Conservation (phyloP, 2,797 vertebrate genomes). For the Toxotes lorentzi region DNA sequence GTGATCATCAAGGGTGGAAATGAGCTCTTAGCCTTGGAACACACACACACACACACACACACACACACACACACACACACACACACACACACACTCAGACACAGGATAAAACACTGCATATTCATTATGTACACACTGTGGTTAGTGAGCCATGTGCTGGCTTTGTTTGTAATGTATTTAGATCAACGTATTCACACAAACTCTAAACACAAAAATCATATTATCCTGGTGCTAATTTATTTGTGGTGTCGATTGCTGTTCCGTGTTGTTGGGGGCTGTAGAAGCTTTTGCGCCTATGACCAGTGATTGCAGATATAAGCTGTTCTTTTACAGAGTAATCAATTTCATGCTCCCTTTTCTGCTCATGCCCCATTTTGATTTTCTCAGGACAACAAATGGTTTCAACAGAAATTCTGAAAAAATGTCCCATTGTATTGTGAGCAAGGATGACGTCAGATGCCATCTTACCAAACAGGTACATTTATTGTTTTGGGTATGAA, state of each 20-base stretch:
- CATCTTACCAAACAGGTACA: constrained; percentile 27
- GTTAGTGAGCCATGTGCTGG: constrained; percentile 60
- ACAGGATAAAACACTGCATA: constrained; percentile 44
- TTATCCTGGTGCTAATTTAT: constrained; percentile 59
- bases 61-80: constrained; percentile 36
- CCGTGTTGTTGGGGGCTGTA: constrained; percentile 20
- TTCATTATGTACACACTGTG: constrained; percentile 72
- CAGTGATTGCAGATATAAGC: constrained; percentile 61
- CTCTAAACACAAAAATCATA: constrained; percentile 42
- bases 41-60: constrained; percentile 35
- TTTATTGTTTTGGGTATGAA: constrained; percentile 30
- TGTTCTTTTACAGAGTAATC: constrained; percentile 64
- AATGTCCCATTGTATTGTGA: constrained; percentile 16
- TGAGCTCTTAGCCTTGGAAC: constrained; percentile 78
- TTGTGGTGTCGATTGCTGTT: constrained; percentile 31
- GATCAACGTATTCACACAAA: constrained; percentile 54
- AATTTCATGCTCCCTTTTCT: constrained; percentile 67
- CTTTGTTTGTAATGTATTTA: constrained; percentile 56
- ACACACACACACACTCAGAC: constrained; percentile 31
- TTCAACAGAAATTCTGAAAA: constrained; percentile 43
- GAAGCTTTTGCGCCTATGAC: constrained; percentile 35
- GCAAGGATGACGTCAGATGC: constrained; percentile 42
- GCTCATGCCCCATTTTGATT: constrained; percentile 55
- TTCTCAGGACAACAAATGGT: constrained; percentile 34
- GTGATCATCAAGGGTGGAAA: constrained; percentile 82